These are phyloP conservation scores for Xestia xanthographa DNA, from an alignment of 2,888 invertebrate species.

Conservation along the genomic window DNA sequence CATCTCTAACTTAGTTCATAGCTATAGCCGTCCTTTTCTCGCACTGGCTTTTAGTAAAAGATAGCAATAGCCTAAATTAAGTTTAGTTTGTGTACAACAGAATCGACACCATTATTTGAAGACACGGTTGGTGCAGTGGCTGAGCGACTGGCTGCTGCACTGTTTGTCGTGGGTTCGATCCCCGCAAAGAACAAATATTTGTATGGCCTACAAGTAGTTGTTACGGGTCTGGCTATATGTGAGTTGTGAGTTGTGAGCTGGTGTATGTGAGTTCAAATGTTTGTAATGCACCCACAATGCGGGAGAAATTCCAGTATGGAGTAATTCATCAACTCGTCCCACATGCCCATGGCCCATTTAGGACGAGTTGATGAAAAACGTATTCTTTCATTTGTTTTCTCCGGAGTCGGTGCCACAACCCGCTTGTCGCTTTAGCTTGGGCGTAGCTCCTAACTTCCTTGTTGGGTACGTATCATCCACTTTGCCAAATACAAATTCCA, in stretches of 20 bases:
- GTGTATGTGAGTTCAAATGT: neutral
- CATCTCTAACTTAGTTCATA: too few species aligned
- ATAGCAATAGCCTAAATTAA: too few species aligned
- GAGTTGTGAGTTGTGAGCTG: too few species aligned
- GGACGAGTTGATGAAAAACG: too few species aligned
- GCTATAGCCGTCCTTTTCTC: too few species aligned
- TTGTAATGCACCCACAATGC: neutral
- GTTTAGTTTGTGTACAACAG: too few species aligned
- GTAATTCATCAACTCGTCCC: too few species aligned
- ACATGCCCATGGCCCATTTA: too few species aligned
- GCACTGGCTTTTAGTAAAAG: too few species aligned
- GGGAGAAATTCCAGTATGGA: neutral
- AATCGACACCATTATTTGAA: too few species aligned
- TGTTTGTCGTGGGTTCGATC: neutral
- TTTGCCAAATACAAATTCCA: slow-evolving; percentile 7
- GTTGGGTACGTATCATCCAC: neutral
- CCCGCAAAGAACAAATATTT: neutral
- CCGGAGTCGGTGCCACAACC: rapidly evolving
- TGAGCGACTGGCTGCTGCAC: neutral
- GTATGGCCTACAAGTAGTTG: neutral
- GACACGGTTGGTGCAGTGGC: neutral
- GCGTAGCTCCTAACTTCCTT: neutral
- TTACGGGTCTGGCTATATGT: neutral
- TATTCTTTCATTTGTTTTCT: neutral
- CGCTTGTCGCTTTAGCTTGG: neutral